These are phyloP conservation scores for Papilio gigon DNA, from an alignment of 2,888 invertebrate species.

Conservation along the genomic window DNA sequence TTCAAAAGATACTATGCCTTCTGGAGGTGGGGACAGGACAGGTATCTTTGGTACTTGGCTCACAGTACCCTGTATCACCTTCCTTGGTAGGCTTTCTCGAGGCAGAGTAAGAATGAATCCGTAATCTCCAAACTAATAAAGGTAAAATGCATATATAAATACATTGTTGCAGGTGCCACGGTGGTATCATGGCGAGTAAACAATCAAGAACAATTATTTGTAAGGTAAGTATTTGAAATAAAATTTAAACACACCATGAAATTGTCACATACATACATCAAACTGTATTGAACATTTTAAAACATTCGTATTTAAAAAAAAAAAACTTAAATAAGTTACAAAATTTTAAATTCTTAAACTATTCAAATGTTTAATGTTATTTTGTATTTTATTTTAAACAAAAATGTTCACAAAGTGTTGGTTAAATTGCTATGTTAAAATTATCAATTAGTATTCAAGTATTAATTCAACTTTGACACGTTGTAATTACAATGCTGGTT, in stretches of 20 bases:
- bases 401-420: background rate
- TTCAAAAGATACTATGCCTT: too few relatives aligned
- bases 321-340: background rate
- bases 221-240: constrained; percentile 86
- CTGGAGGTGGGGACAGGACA: too few relatives aligned
- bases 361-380: background rate
- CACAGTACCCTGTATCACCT: too few relatives aligned
- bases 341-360: background rate
- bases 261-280: too few relatives aligned
- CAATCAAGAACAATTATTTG: constrained; percentile 97
- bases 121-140: background rate
- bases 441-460: constrained; percentile 42
- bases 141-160: background rate
- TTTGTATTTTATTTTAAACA: too few relatives aligned
- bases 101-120: background rate
- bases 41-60: too few relatives aligned
- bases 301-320: too few relatives aligned
- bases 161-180: constrained; percentile 89
- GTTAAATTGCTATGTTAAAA: constrained; percentile 17
- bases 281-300: too few relatives aligned
- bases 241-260: too few relatives aligned
- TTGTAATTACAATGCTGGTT: constrained; percentile 56
- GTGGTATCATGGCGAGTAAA: constrained; percentile 98
- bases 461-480: constrained; percentile 63
- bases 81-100: too few relatives aligned